Base-by-base conservation (phyloP, 2,888 invertebrate species). In the Nebria salina region DNA sequence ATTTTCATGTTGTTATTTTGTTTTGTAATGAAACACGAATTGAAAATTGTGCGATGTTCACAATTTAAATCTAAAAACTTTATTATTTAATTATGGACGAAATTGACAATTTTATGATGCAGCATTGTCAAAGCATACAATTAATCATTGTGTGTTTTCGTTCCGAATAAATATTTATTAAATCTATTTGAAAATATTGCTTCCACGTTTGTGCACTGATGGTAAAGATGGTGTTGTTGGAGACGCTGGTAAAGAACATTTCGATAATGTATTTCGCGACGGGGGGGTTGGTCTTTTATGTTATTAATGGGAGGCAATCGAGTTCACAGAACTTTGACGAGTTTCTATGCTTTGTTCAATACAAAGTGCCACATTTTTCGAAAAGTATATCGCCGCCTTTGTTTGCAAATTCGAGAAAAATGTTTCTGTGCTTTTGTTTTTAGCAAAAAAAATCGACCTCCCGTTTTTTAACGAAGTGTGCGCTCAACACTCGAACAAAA, bases 211-310 rank as follows among this genome's bases (percentile, higher is more conserved):
- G 34, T 34, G 0, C 34, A 34, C 34, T 34, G 34, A 34, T 34
- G 34, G 34, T 34, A 34, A 34, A 34, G 34, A 34, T 34, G 34
- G 34, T 34, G 34, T 34, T 34, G 34, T 2, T 34, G 2, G 34
- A 34, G 15, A 66, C 66, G 26, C 70, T 34, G 9, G 70, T 70
- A 70, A 5, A 70, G 25, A 11, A 20, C 13, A 70, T 70, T 70
- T 70, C 70, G 70, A 25, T 70, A 70, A 70, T 70, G 70, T 70
- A 70, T 70, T 66, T 70, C 70, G 13, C 70, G 34, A 13, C 9
- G 20, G 70, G 70, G 70, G 20, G 15, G n/a, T 4, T 6, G 65
- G 15, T 65, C 65, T 65, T 65, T 65, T 65, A 65, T 65, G 15
- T 66, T 15, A 66, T 25, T 7, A 70, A 34, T 54, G 54, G 2